Conservation (phyloP, 2,797 vertebrate species). For the Notolabrus celidotus region DNA sequence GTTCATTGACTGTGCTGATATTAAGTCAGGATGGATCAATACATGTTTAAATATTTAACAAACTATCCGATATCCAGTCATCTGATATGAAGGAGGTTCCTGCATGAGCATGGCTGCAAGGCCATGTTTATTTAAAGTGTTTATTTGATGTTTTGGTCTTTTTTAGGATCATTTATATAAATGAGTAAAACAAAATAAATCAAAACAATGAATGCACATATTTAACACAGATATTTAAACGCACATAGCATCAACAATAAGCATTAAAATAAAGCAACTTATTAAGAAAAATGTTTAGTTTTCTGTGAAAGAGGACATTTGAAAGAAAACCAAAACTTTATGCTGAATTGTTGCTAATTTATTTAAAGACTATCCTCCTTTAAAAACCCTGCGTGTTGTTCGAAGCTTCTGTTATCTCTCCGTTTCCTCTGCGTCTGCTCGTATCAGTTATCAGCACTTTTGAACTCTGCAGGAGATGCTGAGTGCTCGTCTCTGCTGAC, state of each 20-base stretch:
- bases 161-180: too few species aligned
- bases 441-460: conserved; percentile 63
- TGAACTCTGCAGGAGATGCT: conserved; percentile 63
- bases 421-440: conserved; percentile 17
- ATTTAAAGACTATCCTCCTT: not conserved
- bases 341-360: not conserved
- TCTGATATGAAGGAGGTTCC: conserved; percentile 30
- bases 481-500: conserved; percentile 61
- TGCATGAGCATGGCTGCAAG: conserved; percentile 11
- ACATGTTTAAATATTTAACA: conserved; percentile 40
- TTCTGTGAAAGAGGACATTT: too few species aligned
- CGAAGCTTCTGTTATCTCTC: conserved; percentile 10
- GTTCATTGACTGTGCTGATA: conserved; percentile 11
- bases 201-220: too few species aligned
- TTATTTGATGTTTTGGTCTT: not conserved
- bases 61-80: conserved; percentile 48
- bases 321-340: too few species aligned
- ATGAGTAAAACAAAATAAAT: too few species aligned
- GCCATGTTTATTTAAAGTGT: not conserved
- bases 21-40: conserved; percentile 36
- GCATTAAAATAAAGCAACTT: too few species aligned
- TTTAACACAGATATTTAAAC: too few species aligned
- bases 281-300: too few species aligned
- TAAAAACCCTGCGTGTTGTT: not conserved
- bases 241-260: too few species aligned